A percentile compares a stretch with the other conserved stretches of the same genome.
phyloP scores from a whole-genome alignment of 1,140 invertebrate genomes.

The Mya arenaria region DNA sequence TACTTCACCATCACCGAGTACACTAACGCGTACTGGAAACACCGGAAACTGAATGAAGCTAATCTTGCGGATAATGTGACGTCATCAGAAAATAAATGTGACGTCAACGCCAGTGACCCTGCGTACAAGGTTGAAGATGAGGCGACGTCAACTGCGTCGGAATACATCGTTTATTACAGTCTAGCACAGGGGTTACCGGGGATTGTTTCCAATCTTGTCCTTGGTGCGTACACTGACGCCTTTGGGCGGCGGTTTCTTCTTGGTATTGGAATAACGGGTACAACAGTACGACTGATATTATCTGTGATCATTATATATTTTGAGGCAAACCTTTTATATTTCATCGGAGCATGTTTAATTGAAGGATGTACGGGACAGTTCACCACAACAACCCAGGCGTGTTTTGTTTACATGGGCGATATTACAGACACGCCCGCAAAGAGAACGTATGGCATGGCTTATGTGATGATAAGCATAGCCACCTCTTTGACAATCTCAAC shows the following conservation, averaged over 20 bases:
- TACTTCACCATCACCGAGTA: conserved; percentile 51
- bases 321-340: conserved; percentile 27
- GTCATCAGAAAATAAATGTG: background rate
- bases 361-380: conserved; percentile 51
- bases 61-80: conserved; percentile 3
- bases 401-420: conserved; percentile 33
- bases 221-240: conserved; percentile 39
- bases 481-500: background rate
- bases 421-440: conserved; percentile 5
- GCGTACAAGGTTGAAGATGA: background rate
- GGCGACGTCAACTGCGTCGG: conserved; percentile 24
- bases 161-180: conserved; percentile 38
- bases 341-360: conserved; percentile 30
- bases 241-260: conserved; percentile 40
- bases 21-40: conserved; percentile 9
- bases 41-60: conserved; percentile 15
- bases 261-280: conserved; percentile 34
- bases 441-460: conserved; percentile 30
- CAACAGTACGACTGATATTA: conserved; percentile 4
- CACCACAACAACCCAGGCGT: conserved; percentile 7
- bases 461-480: conserved; percentile 20
- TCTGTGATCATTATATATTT: conserved; percentile 34
- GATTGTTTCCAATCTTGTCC: conserved; percentile 31
- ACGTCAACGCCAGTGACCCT: conserved; percentile 24
- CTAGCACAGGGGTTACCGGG: conserved; percentile 29